A percentile compares a stretch with the other conserved stretches of the same genome.
Conservation (phyloP, 2,888 invertebrate species). For the Latrodectus hesperus region DNA sequence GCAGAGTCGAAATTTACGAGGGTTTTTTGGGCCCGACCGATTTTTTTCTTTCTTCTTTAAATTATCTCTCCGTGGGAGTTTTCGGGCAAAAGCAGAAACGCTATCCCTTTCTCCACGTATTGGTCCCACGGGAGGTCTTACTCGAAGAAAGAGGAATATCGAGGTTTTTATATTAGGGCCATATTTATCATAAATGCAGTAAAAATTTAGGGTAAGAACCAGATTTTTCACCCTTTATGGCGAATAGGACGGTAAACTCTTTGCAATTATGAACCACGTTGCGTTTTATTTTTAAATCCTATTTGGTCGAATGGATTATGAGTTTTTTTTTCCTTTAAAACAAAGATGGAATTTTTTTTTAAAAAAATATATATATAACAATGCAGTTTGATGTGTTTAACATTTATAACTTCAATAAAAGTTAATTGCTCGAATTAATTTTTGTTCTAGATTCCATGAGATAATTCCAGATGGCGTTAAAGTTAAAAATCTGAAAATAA, state of each 20-base stretch:
- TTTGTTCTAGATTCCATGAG: no score
- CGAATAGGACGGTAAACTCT: conserved; percentile 1
- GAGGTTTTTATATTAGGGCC: conserved; percentile 35
- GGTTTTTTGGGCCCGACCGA: not conserved
- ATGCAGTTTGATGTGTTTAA: no score
- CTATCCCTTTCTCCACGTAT: conserved; percentile 9
- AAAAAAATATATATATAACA: no score
- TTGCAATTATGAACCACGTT: conserved; percentile 13
- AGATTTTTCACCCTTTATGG: conserved; percentile 37
- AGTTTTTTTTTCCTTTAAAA: no score
- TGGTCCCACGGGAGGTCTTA: conserved; percentile 39
- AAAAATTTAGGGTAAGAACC: conserved; percentile 39
- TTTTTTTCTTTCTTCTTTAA: conserved; percentile 24
- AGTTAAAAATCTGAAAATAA: no score
- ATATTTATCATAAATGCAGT: conserved; percentile 60
- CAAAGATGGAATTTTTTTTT: no score
- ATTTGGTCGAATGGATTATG: no score
- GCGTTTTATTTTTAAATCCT: conserved; percentile 9
- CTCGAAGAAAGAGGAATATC: not conserved
- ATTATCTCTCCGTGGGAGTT: conserved; percentile 3
- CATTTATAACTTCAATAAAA: no score
- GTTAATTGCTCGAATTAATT: no score
- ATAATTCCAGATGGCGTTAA: no score
- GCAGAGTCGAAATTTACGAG: conserved; percentile 49
- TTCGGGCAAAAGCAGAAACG: conserved; percentile 7